These are phyloP conservation scores for Esox niger DNA, from an alignment of 2,113 vertebrate species.

Conservation along the genomic window DNA sequence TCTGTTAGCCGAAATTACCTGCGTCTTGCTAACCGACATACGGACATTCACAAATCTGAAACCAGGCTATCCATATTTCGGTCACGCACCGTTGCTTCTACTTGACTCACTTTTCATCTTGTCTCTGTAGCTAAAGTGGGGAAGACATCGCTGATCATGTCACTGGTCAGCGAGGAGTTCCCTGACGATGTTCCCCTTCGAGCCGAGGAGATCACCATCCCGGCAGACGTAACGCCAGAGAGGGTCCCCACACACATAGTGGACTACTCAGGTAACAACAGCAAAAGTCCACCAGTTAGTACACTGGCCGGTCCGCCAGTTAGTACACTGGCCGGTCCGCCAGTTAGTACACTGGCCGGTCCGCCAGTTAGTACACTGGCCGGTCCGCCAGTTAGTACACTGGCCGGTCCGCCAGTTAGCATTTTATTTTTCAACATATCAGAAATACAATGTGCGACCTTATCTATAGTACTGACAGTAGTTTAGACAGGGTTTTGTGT, in stretches of 20 bases:
- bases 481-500: background rate
- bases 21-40: too few relatives aligned
- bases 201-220: conserved; percentile 98
- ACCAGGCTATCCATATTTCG: background rate
- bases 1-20: too few relatives aligned
- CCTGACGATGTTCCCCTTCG: conserved; percentile 96
- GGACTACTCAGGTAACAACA: conserved; percentile 90
- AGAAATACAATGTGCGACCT: background rate
- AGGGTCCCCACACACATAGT: conserved; percentile 98
- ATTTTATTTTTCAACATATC: too few relatives aligned
- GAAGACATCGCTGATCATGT: conserved; percentile 98
- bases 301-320: too few relatives aligned
- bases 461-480: background rate
- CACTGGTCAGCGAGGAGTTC: conserved; percentile 98
- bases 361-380: too few relatives aligned
- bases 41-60: too few relatives aligned
- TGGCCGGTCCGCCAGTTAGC: too few relatives aligned
- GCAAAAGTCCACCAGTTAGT: too few relatives aligned
- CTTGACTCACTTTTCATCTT: conserved; percentile 27
- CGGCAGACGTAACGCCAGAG: conserved; percentile 96
- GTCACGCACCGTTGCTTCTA: background rate
- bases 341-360: too few relatives aligned
- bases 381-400: too few relatives aligned
- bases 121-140: conserved; percentile 91
- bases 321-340: too few relatives aligned